Evolutionary conservation across 2,888 invertebrate species (phyloP), one percentile per base, ranked within the genome.

Genomic region (Itoplectis maculator): DNA sequence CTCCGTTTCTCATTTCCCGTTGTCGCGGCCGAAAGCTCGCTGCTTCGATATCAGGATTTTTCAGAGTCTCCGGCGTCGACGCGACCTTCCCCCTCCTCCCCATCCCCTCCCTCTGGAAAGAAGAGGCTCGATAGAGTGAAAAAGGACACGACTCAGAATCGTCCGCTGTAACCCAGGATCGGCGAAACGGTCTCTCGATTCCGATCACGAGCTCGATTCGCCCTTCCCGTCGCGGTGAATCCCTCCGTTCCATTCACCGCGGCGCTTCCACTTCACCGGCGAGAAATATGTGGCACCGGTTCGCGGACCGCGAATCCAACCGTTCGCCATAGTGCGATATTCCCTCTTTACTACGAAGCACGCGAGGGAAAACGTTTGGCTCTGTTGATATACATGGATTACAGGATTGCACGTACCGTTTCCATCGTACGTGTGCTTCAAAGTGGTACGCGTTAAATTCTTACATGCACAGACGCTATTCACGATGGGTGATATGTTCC

Each of bases 1-100:
- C 74, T 81, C 85, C 84, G 85, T 89, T 88, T 88, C 88, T 89
- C 87, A 88, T 88, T 88, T 88, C 87, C 88, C 85, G 85, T 78
- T 86, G 85, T 87, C 85, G 84, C 80, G 86, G 85, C 78, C 74
- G 81, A 86, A 83, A 65, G 84, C 72, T 77, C 81, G 68, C 70
- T 65, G 84, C 72, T 74, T 79, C 77, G 81, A 83, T 84, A 83
- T 83, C 69, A 73, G 74, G 75, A 83, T 77, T 82, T 83, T 82
- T 80, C 78, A 78, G 59, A 47, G 56, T 42, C 51, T 49, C 65
- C 69, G 45, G 45, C 70, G 42, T n/a, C 54, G 70, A 70, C 54
- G 23, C 56, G 37, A 56, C 7, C n/a, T 13, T 42, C 8, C 8
- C 20, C 11, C 35, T 9, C 56, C 29, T 29, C 29, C 5, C 29